These are phyloP conservation scores for Chelon auratus DNA, from an alignment of 2,797 vertebrate genomes.

Conservation along the genomic window DNA sequence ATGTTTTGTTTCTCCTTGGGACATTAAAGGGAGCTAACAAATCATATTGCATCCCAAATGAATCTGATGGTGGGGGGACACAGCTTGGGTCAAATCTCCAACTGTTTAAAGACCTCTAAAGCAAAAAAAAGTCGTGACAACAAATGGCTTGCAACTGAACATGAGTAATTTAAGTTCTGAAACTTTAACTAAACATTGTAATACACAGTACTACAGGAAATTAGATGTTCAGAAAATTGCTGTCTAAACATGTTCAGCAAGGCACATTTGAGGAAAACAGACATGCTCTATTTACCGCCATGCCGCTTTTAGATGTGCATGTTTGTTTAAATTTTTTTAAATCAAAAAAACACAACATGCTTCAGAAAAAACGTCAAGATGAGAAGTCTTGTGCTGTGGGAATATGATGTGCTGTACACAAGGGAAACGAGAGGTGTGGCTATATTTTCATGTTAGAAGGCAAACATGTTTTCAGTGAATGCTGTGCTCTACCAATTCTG, in stretches of 20 bases:
- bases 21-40: slow-evolving; percentile 25
- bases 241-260: background rate
- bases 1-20: slow-evolving; percentile 1
- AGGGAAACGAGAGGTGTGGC: too few relatives aligned
- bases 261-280: slow-evolving; percentile 4
- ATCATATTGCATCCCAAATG: slow-evolving; percentile 16
- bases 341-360: too few relatives aligned
- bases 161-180: slow-evolving; percentile 10
- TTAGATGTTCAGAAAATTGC: background rate
- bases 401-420: too few relatives aligned
- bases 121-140: background rate
- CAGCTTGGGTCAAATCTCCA: slow-evolving; percentile 14
- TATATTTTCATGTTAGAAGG: too few relatives aligned
- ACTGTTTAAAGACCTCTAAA: slow-evolving; percentile 1
- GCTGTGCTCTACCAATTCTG: too few relatives aligned
- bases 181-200: slow-evolving; percentile 5
- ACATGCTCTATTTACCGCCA: background rate
- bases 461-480: too few relatives aligned
- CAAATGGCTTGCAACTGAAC: slow-evolving; percentile 8
- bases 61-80: background rate
- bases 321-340: too few relatives aligned
- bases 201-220: background rate
- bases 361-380: background rate
- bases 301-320: background rate
- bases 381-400: background rate